Percentiles rank a stretch among this genome's conserved stretches.
phyloP scores from a whole-genome alignment of 2,888 invertebrate genomes.

The Agrotis puta region DNA sequence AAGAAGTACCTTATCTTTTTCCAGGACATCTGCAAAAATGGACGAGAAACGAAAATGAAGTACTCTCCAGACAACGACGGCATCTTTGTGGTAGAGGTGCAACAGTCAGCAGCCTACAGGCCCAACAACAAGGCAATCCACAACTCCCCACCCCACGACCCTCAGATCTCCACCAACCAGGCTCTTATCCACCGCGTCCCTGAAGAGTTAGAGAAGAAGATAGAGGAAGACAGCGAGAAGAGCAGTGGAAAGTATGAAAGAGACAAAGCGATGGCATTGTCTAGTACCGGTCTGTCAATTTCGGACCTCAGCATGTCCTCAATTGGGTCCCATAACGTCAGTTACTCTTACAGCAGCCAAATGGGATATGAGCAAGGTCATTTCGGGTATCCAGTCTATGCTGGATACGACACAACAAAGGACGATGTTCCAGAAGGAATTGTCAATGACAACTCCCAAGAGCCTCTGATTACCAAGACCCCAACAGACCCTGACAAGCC shows the following conservation, averaged over 20 bases:
- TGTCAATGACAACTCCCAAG: conserved; percentile 85
- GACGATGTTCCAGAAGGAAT: conserved; percentile 80
- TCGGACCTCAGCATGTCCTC: conserved; percentile 95
- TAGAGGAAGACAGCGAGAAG: conserved; percentile 82
- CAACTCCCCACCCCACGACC: conserved; percentile 82
- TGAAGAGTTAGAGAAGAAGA: conserved; percentile 81
- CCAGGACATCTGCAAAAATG: conserved; percentile 93
- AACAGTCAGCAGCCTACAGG: conserved; percentile 84
- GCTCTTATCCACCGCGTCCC: conserved; percentile 87
- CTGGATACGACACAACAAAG: conserved; percentile 89
- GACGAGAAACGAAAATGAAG: conserved; percentile 94
- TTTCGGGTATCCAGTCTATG: conserved; percentile 93
- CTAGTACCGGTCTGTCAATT: conserved; percentile 95
- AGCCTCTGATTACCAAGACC: conserved; percentile 87
- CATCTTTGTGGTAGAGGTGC: conserved; percentile 94
- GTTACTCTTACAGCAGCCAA: conserved; percentile 95
- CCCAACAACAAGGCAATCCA: conserved; percentile 78
- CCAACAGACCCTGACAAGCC: conserved; percentile 91
- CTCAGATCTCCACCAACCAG: conserved; percentile 88
- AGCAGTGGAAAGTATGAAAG: conserved; percentile 78
- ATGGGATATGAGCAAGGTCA: conserved; percentile 94
- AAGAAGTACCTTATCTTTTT: conserved; percentile 62
- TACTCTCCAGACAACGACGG: conserved; percentile 94
- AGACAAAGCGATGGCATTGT: conserved; percentile 89
- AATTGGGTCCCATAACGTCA: conserved; percentile 93